Percentiles rank a stretch among this genome's conserved stretches.
phyloP scores from a whole-genome alignment of 2,797 vertebrate species.

The Melanotaenia trifasciata region DNA sequence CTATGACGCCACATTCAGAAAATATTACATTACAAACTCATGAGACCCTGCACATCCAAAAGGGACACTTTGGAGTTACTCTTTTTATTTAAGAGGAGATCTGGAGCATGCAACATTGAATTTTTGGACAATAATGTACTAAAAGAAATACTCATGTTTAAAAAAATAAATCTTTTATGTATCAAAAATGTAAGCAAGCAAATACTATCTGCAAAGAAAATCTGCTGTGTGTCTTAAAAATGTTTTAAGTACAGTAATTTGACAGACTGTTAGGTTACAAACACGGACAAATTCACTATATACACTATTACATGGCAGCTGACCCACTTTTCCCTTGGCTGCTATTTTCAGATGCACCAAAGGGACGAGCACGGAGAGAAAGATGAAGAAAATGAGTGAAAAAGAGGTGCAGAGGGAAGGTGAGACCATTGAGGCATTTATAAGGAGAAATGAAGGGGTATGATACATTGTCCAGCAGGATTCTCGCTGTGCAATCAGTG shows the following conservation, averaged over 20 bases:
- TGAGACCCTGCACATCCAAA: neutral
- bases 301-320: constrained; percentile 58
- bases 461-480: constrained; percentile 60
- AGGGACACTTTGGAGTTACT: neutral
- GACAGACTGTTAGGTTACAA: constrained; percentile 32
- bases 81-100: neutral
- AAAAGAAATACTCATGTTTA: neutral
- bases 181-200: neutral
- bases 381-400: constrained; percentile 56
- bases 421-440: constrained; percentile 56
- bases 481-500: constrained; percentile 18
- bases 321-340: constrained; percentile 83
- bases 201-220: neutral
- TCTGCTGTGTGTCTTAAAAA: neutral
- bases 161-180: neutral
- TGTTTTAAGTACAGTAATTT: constrained; percentile 15
- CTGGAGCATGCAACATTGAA: neutral
- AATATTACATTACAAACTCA: neutral
- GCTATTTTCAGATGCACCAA: constrained; percentile 83
- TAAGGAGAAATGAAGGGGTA: constrained; percentile 61
- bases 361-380: constrained; percentile 59
- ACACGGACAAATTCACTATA: constrained; percentile 39
- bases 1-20: neutral
- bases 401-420: constrained; percentile 60
- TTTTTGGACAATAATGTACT: neutral